Conservation (phyloP, 1,140 invertebrate species). For the Andrena cerasifolii region DNA sequence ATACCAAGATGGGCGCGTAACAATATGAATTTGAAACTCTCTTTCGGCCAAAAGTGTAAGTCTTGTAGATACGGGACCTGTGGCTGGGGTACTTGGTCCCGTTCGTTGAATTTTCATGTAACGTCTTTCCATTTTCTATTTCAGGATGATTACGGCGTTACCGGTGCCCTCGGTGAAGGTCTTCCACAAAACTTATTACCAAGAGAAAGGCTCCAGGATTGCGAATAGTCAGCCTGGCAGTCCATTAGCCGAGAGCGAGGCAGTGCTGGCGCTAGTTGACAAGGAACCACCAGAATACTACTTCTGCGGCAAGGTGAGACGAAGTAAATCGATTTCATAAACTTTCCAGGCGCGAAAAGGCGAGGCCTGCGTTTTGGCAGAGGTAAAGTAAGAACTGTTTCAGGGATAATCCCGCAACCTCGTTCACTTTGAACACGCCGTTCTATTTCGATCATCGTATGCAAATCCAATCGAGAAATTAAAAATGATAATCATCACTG, state of each 20-base stretch:
- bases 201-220: conserved; percentile 76
- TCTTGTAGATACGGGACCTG: too few relatives aligned
- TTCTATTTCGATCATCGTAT: too few relatives aligned
- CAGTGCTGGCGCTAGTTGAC: conserved; percentile 72
- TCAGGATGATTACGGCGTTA: conserved; percentile 80
- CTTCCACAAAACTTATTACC: conserved; percentile 80
- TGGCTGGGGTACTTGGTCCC: too few relatives aligned
- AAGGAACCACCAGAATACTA: conserved; percentile 85
- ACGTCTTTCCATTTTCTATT: background rate
- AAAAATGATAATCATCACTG: too few relatives aligned
- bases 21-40: too few relatives aligned
- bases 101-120: background rate
- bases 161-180: conserved; percentile 80
- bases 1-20: too few relatives aligned
- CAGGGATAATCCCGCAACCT: too few relatives aligned
- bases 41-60: too few relatives aligned
- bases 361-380: too few relatives aligned
- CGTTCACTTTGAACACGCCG: too few relatives aligned
- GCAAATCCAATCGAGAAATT: too few relatives aligned
- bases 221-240: conserved; percentile 78
- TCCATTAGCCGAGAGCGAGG: conserved; percentile 77
- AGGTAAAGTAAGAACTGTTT: too few relatives aligned
- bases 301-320: conserved; percentile 87
- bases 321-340: background rate
- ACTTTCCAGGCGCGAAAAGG: background rate